Conservation (phyloP, 2,113 vertebrate genomes). For the Gasterosteus nipponicus region DNA sequence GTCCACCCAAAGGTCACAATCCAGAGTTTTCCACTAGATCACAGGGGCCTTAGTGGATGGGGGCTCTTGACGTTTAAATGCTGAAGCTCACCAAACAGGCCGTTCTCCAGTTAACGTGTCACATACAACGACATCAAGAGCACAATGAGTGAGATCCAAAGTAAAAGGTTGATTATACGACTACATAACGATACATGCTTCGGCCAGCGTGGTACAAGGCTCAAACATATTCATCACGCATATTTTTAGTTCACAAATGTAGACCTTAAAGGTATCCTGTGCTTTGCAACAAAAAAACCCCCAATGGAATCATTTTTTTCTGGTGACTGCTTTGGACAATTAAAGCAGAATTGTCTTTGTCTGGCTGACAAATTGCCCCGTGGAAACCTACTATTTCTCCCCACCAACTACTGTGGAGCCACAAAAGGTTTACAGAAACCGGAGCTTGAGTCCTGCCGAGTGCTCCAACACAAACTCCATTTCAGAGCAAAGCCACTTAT, state of each 20-base stretch:
- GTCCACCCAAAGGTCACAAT: neutral
- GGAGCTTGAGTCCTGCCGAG: constrained; percentile 7
- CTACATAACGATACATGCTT: neutral
- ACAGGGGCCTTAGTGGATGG: neutral
- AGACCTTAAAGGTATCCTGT: neutral
- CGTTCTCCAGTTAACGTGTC: too few relatives aligned
- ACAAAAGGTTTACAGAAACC: constrained; percentile 10
- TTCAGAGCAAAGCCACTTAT: constrained; percentile 57
- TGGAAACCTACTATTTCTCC: neutral
- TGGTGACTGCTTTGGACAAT: neutral
- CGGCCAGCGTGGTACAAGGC: neutral
- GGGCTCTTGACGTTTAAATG: neutral
- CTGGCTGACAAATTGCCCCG: neutral
- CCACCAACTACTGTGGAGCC: neutral
- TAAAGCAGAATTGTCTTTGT: neutral
- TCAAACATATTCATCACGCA: too few relatives aligned
- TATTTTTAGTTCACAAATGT: neutral
- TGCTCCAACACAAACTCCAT: constrained; percentile 40
- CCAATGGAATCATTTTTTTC: neutral
- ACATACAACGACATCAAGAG: too few relatives aligned
- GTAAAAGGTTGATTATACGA: neutral
- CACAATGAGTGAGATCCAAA: neutral
- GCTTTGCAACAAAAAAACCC: neutral
- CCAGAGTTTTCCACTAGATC: neutral
- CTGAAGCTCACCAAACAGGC: neutral